Evolutionary conservation across 2,113 vertebrate genomes (phyloP).

Genomic region (Sphaerodactylus townsendi): DNA sequence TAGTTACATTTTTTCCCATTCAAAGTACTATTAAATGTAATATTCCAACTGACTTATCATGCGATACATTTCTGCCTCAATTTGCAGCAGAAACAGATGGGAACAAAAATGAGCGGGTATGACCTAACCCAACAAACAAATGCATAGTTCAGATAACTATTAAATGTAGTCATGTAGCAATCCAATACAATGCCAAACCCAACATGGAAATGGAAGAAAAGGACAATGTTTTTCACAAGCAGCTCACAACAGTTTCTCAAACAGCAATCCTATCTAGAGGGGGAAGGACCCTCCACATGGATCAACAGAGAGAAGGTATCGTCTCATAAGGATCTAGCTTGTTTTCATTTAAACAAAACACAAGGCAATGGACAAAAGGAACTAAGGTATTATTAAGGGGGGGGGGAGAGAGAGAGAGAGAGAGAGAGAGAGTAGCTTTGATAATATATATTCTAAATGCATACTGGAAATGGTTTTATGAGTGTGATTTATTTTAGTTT

Average conservation of each 20-base stretch:
- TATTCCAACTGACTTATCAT: not conserved
- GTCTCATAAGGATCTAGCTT: not conserved
- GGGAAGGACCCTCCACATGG: not conserved
- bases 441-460: not conserved
- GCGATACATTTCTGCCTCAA: not conserved
- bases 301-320: not conserved
- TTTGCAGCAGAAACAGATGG: not conserved
- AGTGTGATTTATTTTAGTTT: not conserved
- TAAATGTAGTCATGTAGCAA: not conserved
- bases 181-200: not conserved
- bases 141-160: not conserved
- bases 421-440: not conserved
- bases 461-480: not conserved
- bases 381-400: not conserved
- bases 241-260: slow-evolving; percentile 5
- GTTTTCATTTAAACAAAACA: not conserved
- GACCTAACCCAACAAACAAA: not conserved
- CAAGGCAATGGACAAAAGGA: not conserved
- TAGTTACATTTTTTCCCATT: not conserved
- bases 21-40: not conserved
- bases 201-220: not conserved
- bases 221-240: not conserved
- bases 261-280: not conserved
- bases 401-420: too few relatives aligned
- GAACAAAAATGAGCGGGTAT: not conserved